phyloP scores from a whole-genome alignment of 2,113 vertebrate genomes.

The Leucopsar rothschildi region DNA sequence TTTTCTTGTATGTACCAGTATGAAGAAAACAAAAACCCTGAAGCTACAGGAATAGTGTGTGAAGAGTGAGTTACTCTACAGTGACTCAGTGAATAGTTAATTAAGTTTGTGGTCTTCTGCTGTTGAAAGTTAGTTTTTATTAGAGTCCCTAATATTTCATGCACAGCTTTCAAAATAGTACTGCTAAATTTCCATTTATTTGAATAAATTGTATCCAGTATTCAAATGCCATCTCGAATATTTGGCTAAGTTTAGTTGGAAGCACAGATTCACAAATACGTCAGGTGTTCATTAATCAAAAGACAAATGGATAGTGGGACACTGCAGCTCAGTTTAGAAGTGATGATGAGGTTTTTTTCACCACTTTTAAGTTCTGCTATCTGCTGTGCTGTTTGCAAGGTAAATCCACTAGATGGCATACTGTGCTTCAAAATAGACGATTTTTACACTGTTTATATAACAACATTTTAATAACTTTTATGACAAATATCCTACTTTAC shows the following conservation, averaged over 20 bases:
- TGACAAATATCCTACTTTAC: background rate
- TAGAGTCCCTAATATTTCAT: background rate
- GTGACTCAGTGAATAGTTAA: background rate
- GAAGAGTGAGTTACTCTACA: background rate
- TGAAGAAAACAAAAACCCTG: background rate
- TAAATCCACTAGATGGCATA: slow-evolving; percentile 72
- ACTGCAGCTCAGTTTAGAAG: background rate
- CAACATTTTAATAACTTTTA: background rate
- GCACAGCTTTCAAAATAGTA: background rate
- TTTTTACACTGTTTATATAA: background rate
- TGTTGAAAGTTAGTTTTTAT: background rate
- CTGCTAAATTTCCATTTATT: background rate
- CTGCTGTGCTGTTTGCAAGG: background rate
- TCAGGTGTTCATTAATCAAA: background rate
- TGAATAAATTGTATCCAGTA: background rate
- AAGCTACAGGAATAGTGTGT: background rate
- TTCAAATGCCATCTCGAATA: background rate
- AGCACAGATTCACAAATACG: background rate
- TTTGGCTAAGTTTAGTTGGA: background rate
- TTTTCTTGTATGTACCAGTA: background rate
- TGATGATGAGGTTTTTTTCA: background rate
- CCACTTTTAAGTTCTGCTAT: background rate
- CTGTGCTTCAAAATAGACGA: slow-evolving; percentile 21
- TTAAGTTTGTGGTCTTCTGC: background rate
- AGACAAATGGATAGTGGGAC: background rate